phyloP scores from a whole-genome alignment of 2,888 invertebrate species.

The Patella pellucida region DNA sequence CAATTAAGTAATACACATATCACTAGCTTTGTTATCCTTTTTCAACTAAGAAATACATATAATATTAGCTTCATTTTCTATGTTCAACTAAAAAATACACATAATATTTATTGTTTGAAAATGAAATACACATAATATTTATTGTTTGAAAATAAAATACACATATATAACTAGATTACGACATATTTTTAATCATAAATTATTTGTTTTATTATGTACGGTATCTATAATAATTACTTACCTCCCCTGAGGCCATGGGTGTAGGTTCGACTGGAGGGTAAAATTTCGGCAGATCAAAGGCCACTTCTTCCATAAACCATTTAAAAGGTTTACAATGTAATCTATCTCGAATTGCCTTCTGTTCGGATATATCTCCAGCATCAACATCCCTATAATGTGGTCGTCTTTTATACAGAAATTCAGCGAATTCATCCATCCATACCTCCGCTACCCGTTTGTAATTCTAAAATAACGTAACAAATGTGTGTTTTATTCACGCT shows the following conservation, averaged over 20 bases:
- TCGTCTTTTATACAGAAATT: slow-evolving; percentile 84
- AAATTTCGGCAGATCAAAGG: slow-evolving; percentile 87
- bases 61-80: too few relatives aligned
- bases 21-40: too few relatives aligned
- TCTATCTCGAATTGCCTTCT: slow-evolving; percentile 81
- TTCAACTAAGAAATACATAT: too few relatives aligned
- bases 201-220: too few relatives aligned
- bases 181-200: too few relatives aligned
- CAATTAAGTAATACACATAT: too few relatives aligned
- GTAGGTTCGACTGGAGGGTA: slow-evolving; percentile 91
- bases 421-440: slow-evolving; percentile 98
- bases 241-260: slow-evolving; percentile 85
- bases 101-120: too few relatives aligned
- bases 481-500: not conserved
- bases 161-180: too few relatives aligned
- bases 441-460: slow-evolving; percentile 94
- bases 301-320: slow-evolving; percentile 94
- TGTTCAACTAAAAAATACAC: too few relatives aligned
- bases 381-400: slow-evolving; percentile 80
- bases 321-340: slow-evolving; percentile 91
- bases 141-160: too few relatives aligned
- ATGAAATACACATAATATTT: too few relatives aligned
- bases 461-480: slow-evolving; percentile 76
- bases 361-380: slow-evolving; percentile 85
- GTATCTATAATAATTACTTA: slow-evolving; percentile 69